phyloP scores from a whole-genome alignment of 2,888 invertebrate genomes.

The Oligia strigilis region DNA sequence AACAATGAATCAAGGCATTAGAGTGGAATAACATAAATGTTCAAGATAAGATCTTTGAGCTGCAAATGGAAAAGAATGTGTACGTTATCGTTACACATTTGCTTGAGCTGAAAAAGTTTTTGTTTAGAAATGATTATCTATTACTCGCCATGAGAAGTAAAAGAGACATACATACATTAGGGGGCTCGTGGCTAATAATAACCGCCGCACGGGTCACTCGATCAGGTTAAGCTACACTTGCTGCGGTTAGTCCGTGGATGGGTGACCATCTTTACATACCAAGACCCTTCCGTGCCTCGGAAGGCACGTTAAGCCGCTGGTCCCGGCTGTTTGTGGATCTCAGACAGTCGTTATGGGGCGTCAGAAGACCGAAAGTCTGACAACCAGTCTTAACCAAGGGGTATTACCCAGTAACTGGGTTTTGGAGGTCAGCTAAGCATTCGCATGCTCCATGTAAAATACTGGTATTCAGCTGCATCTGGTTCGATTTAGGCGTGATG shows the following conservation, averaged over 20 bases:
- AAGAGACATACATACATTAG: not conserved
- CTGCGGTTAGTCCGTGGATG: too few relatives aligned
- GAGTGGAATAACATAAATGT: conserved; percentile 32
- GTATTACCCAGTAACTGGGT: not conserved
- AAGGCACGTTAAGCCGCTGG: too few relatives aligned
- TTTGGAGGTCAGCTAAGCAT: too few relatives aligned
- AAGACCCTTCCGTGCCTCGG: too few relatives aligned
- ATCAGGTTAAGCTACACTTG: too few relatives aligned
- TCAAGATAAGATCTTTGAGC: conserved; percentile 35
- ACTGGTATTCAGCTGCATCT: too few relatives aligned
- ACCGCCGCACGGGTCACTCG: too few relatives aligned
- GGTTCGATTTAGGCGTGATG: too few relatives aligned
- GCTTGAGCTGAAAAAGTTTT: not conserved
- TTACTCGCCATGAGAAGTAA: not conserved
- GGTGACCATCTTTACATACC: too few relatives aligned
- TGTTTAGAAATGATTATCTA: not conserved
- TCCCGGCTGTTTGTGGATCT: not conserved
- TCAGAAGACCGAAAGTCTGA: not conserved
- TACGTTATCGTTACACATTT: conserved; percentile 9
- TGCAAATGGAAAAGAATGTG: conserved; percentile 48
- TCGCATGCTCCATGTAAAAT: too few relatives aligned
- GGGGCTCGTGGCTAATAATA: too few relatives aligned
- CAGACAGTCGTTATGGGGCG: not conserved
- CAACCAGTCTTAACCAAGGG: not conserved
- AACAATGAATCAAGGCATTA: conserved; percentile 54